Percentiles rank a stretch among this genome's conserved stretches.
These are phyloP conservation scores for Apodemia duryi DNA, from an alignment of 2,888 invertebrate genomes.

Conservation along the genomic window DNA sequence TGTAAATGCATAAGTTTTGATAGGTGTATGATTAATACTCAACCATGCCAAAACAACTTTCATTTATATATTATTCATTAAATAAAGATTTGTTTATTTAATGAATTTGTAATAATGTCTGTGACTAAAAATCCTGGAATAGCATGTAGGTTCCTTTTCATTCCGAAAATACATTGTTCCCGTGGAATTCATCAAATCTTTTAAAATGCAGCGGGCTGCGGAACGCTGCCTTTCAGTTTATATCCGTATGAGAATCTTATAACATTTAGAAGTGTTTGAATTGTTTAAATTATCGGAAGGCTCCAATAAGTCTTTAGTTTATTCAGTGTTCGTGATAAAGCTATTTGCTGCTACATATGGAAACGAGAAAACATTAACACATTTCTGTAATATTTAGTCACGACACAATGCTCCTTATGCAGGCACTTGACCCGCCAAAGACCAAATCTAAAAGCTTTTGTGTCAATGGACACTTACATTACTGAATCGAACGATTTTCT, in stretches of 20 bases:
- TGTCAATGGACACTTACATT: constrained; percentile 6
- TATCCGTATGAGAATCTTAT: neutral
- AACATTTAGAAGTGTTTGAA: neutral
- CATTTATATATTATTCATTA: too few relatives aligned
- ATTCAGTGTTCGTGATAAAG: constrained; percentile 28
- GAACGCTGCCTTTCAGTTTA: too few relatives aligned
- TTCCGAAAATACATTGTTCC: too few relatives aligned
- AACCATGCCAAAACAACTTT: too few relatives aligned
- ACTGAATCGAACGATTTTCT: constrained; percentile 21
- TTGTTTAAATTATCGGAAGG: neutral
- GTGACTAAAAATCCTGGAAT: too few relatives aligned
- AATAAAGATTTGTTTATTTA: too few relatives aligned
- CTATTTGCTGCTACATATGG: constrained; percentile 28
- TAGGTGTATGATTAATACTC: too few relatives aligned
- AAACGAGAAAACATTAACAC: constrained; percentile 29
- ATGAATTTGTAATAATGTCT: too few relatives aligned
- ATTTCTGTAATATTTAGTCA: constrained; percentile 29
- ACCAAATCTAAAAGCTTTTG: constrained; percentile 2
- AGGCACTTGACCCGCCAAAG: constrained; percentile 25
- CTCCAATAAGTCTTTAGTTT: constrained; percentile 12
- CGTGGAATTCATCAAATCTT: too few relatives aligned
- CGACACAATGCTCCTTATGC: constrained; percentile 27
- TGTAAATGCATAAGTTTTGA: too few relatives aligned
- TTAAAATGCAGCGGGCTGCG: too few relatives aligned
- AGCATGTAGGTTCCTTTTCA: too few relatives aligned